Conservation (phyloP, 2,888 invertebrate genomes). For the Malachius bipustulatus region DNA sequence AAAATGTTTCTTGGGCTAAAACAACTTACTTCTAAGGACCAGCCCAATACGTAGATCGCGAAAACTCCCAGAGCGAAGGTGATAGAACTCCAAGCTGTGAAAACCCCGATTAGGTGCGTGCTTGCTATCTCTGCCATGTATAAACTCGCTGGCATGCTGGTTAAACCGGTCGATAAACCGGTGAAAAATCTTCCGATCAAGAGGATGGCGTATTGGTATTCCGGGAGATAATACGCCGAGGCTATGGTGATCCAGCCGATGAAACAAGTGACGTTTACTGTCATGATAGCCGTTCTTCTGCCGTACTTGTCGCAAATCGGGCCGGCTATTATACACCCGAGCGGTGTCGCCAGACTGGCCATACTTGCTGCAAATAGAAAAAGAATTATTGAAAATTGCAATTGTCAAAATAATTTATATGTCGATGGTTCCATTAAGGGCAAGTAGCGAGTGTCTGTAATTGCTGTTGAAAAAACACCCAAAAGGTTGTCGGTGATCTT, state of each 20-base stretch:
- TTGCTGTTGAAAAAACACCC: slow-evolving; percentile 45
- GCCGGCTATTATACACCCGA: slow-evolving; percentile 43
- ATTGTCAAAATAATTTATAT: too few species aligned
- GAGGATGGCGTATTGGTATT: slow-evolving; percentile 30
- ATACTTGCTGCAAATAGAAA: slow-evolving; percentile 39
- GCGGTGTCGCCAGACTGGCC: slow-evolving; percentile 42
- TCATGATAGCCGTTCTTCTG: slow-evolving; percentile 38
- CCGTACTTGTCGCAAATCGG: slow-evolving; percentile 42
- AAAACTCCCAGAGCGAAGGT: slow-evolving; percentile 42
- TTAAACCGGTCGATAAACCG: slow-evolving; percentile 41
- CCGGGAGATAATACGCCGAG: slow-evolving; percentile 28
- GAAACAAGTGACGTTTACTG: slow-evolving; percentile 39
- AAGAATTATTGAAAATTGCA: too few species aligned
- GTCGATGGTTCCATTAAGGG: too few species aligned
- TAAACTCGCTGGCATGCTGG: slow-evolving; percentile 43
- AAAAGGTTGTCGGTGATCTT: slow-evolving; percentile 45
- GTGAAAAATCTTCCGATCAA: slow-evolving; percentile 39
- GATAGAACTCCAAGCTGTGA: slow-evolving; percentile 45
- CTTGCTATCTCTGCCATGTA: slow-evolving; percentile 43
- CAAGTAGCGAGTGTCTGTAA: slow-evolving; percentile 51
- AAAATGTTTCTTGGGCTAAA: too few species aligned
- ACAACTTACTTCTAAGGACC: slow-evolving; percentile 36
- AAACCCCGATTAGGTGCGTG: slow-evolving; percentile 37
- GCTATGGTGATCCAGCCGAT: slow-evolving; percentile 43
- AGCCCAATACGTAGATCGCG: slow-evolving; percentile 41